Evolutionary conservation across 2,797 vertebrate genomes (phyloP).

Genomic region (Pseudochaenichthys georgianus): DNA sequence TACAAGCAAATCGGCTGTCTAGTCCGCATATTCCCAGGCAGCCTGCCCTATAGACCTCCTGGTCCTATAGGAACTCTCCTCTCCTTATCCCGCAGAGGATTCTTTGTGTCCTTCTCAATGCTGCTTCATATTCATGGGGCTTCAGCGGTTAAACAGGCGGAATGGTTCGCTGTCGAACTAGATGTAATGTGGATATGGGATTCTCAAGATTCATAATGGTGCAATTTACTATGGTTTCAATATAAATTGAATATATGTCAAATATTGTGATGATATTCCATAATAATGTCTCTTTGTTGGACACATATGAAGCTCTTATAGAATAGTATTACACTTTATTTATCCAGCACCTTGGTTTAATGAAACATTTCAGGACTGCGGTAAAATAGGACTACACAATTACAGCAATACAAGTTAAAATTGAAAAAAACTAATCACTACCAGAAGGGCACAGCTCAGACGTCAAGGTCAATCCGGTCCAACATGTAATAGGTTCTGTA

Average conservation of each 20-base stretch:
- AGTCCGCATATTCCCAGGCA: constrained; percentile 16
- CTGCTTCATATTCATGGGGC: constrained; percentile 28
- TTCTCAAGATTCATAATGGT: neutral
- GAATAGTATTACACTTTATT: no score
- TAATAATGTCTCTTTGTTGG: neutral
- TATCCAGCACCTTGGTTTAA: no score
- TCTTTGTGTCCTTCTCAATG: neutral
- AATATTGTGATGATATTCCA: neutral
- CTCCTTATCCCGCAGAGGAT: neutral
- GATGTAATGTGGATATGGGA: neutral
- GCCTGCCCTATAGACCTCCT: constrained; percentile 12
- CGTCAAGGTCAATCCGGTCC: no score
- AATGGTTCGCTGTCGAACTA: constrained; percentile 2
- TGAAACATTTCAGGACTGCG: no score
- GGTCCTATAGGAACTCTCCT: constrained; percentile 1
- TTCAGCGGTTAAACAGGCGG: constrained; percentile 12
- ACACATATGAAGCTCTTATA: neutral
- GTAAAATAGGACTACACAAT: no score
- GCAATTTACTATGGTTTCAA: neutral
- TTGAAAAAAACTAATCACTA: no score
- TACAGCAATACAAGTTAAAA: no score
- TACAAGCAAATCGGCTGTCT: constrained; percentile 46
- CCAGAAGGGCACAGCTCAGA: no score
- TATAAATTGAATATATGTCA: neutral
- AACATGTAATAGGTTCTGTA: no score